Conservation (phyloP, 2,113 vertebrate genomes). For the Scartelaos histophorus region DNA sequence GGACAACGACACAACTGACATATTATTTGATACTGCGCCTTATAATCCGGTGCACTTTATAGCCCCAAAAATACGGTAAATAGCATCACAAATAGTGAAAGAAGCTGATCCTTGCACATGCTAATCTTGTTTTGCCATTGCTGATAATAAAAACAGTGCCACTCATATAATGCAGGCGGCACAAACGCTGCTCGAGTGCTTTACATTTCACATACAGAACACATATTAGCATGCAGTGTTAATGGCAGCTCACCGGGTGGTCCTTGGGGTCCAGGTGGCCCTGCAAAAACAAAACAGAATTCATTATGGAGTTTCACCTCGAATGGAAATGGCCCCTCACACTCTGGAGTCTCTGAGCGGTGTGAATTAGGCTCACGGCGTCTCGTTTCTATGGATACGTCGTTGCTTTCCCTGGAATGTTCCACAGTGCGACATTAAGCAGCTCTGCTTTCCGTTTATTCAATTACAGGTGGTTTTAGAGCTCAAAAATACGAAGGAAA, state of each 20-base stretch:
- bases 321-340: not conserved
- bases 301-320: not conserved
- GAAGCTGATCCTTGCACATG: not conserved
- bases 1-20: too few relatives aligned
- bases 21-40: too few relatives aligned
- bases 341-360: not conserved
- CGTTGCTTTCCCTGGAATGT: too few relatives aligned
- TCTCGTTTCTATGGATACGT: too few relatives aligned
- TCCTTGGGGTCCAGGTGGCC: conserved; percentile 13
- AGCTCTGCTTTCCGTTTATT: too few relatives aligned
- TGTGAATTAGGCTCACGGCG: not conserved
- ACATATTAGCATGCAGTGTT: not conserved
- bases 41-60: too few relatives aligned
- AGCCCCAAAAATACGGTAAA: too few relatives aligned
- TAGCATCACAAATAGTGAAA: too few relatives aligned
- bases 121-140: not conserved
- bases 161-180: not conserved
- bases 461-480: too few relatives aligned
- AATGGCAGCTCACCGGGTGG: conserved; percentile 9
- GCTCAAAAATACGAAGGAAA: too few relatives aligned
- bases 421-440: too few relatives aligned
- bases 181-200: not conserved
- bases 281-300: conserved; percentile 12
- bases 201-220: conserved; percentile 1
- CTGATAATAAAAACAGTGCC: not conserved